These are phyloP conservation scores for Anguilla rostrata DNA, from an alignment of 2,113 vertebrate genomes.

Conservation along the genomic window DNA sequence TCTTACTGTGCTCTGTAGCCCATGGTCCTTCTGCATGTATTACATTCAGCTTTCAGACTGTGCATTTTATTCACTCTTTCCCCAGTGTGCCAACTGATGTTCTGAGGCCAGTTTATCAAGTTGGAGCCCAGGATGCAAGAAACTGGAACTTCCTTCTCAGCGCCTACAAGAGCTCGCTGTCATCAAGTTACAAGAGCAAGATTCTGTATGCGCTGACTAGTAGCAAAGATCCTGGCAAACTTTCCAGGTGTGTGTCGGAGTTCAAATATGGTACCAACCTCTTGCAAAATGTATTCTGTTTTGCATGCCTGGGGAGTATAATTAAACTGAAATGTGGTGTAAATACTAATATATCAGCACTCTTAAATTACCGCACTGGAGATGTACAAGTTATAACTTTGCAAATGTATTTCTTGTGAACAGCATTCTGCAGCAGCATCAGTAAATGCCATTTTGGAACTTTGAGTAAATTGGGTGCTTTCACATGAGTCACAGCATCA, in stretches of 20 bases:
- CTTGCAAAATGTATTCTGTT: not conserved
- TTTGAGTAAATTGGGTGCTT: no score
- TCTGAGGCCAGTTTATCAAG: conserved; percentile 30
- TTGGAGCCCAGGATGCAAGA: conserved; percentile 37
- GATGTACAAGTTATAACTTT: no score
- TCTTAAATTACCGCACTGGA: not conserved
- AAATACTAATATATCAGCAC: not conserved
- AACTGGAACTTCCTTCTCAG: conserved; percentile 49
- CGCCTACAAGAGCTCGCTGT: conserved; percentile 35
- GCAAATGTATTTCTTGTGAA: no score
- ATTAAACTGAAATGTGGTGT: not conserved
- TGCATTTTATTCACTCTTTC: conserved; percentile 7
- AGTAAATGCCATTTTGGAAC: no score
- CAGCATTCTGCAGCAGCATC: no score
- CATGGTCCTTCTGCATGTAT: not conserved
- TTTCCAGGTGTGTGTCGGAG: conserved; percentile 32
- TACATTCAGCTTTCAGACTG: not conserved
- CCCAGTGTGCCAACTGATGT: conserved; percentile 39
- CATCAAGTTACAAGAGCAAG: conserved; percentile 40
- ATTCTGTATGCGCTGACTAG: conserved; percentile 41
- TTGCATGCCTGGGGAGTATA: not conserved
- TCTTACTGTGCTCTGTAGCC: not conserved
- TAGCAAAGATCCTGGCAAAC: conserved; percentile 36
- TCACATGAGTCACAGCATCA: no score
- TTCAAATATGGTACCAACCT: not conserved